These are phyloP conservation scores for Microctonus hyperodae DNA, from an alignment of 2,888 invertebrate species.

Conservation along the genomic window DNA sequence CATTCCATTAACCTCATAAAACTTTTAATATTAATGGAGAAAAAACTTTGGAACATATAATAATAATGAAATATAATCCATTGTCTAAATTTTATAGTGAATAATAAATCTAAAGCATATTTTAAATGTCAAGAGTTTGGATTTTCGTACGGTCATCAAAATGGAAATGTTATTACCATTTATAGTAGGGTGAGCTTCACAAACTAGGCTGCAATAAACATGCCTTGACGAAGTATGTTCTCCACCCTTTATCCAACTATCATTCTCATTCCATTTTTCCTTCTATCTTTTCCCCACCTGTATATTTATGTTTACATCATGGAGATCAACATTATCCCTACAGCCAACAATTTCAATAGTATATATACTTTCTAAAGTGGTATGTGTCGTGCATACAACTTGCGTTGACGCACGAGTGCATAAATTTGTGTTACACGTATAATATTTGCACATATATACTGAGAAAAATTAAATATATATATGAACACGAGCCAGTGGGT, in stretches of 20 bases:
- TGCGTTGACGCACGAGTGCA: not conserved
- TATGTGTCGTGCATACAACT: slow-evolving; percentile 6
- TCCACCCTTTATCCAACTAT: not conserved
- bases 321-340: slow-evolving; percentile 24
- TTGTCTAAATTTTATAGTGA: not conserved
- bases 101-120: not conserved
- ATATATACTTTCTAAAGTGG: slow-evolving; percentile 11
- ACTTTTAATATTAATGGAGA: not conserved
- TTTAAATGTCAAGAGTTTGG: slow-evolving; percentile 31
- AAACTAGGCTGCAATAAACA: slow-evolving; percentile 35
- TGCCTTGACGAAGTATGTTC: not conserved
- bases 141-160: slow-evolving; percentile 15
- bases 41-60: not conserved
- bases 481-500: slow-evolving; percentile 6
- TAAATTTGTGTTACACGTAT: not conserved
- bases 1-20: slow-evolving; percentile 1
- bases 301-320: not conserved
- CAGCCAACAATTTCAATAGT: slow-evolving; percentile 30
- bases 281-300: too few species aligned
- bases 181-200: slow-evolving; percentile 38
- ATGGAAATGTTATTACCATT: slow-evolving; percentile 43
- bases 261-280: not conserved
- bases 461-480: slow-evolving; percentile 7
- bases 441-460: too few species aligned
- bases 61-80: not conserved